These are phyloP conservation scores for Amphiprion clarkii DNA, from an alignment of 2,797 vertebrate species.

Conservation along the genomic window DNA sequence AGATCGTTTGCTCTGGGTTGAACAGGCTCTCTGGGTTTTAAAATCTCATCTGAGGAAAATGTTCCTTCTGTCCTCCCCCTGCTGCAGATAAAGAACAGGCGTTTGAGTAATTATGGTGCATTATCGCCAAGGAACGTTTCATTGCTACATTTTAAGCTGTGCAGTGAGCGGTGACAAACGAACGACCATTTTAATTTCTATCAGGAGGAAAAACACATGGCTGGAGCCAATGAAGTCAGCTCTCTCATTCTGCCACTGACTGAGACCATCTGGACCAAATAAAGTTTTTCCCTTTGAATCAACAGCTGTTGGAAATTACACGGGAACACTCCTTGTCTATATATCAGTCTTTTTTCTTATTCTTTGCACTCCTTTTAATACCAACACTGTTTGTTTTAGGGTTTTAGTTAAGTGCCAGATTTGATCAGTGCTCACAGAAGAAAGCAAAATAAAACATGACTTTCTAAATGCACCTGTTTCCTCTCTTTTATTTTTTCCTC, in stretches of 20 bases:
- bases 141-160: constrained; percentile 83
- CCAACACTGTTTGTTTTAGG: constrained; percentile 64
- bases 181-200: constrained; percentile 81
- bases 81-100: constrained; percentile 81
- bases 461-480: constrained; percentile 64
- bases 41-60: constrained; percentile 71
- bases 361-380: constrained; percentile 55
- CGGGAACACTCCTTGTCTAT: constrained; percentile 61
- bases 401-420: constrained; percentile 60
- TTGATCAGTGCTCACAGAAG: constrained; percentile 59
- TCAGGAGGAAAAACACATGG: constrained; percentile 84
- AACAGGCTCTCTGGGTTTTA: constrained; percentile 53
- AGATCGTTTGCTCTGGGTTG: constrained; percentile 26
- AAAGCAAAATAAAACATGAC: constrained; percentile 40
- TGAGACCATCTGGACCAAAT: constrained; percentile 83
- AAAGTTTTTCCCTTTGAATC: constrained; percentile 85
- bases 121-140: constrained; percentile 81
- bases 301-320: constrained; percentile 84
- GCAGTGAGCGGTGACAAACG: constrained; percentile 82
- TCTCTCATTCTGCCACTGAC: constrained; percentile 81
- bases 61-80: constrained; percentile 75
- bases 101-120: constrained; percentile 84
- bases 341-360: constrained; percentile 47
- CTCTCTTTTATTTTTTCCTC: background rate
- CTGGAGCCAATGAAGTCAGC: constrained; percentile 80